These are phyloP conservation scores for Brachylomia viminalis DNA, from an alignment of 2,888 invertebrate species.

Conservation along the genomic window DNA sequence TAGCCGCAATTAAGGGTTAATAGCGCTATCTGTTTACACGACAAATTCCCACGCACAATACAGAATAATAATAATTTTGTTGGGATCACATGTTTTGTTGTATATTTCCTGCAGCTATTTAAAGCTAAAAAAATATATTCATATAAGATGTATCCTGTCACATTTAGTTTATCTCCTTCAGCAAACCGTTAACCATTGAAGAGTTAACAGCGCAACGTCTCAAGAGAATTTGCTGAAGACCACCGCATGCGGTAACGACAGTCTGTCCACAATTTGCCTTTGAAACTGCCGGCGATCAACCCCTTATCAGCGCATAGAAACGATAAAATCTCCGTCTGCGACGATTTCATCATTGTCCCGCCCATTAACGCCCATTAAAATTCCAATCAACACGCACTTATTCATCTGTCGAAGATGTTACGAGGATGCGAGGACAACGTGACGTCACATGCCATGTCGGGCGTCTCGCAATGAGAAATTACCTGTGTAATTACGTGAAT, in stretches of 20 bases:
- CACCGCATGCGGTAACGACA: slow-evolving; percentile 78
- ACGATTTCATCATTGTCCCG: slow-evolving; percentile 89
- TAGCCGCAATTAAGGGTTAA: slow-evolving; percentile 79
- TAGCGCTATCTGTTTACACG: slow-evolving; percentile 68
- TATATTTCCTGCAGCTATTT: neutral
- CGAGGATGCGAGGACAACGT: slow-evolving; percentile 66
- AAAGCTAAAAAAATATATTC: neutral
- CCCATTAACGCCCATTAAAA: slow-evolving; percentile 89
- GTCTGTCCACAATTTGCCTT: slow-evolving; percentile 87
- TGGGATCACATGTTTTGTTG: neutral
- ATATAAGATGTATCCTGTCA: slow-evolving; percentile 6
- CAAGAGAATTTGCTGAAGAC: slow-evolving; percentile 63
- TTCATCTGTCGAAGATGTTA: slow-evolving; percentile 83
- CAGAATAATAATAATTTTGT: slow-evolving; percentile 11
- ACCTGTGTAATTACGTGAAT: slow-evolving; percentile 80
- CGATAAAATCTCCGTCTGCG: slow-evolving; percentile 85
- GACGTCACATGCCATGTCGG: slow-evolving; percentile 74
- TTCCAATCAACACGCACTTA: slow-evolving; percentile 89
- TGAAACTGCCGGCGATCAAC: slow-evolving; percentile 86
- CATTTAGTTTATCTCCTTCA: slow-evolving; percentile 16
- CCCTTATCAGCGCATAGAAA: slow-evolving; percentile 85
- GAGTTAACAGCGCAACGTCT: slow-evolving; percentile 28
- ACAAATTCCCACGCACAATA: slow-evolving; percentile 79
- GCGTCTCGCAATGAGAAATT: slow-evolving; percentile 82
- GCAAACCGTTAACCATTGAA: slow-evolving; percentile 30